Conservation (phyloP, 2,888 invertebrate species). For the Platycheirus albimanus region DNA sequence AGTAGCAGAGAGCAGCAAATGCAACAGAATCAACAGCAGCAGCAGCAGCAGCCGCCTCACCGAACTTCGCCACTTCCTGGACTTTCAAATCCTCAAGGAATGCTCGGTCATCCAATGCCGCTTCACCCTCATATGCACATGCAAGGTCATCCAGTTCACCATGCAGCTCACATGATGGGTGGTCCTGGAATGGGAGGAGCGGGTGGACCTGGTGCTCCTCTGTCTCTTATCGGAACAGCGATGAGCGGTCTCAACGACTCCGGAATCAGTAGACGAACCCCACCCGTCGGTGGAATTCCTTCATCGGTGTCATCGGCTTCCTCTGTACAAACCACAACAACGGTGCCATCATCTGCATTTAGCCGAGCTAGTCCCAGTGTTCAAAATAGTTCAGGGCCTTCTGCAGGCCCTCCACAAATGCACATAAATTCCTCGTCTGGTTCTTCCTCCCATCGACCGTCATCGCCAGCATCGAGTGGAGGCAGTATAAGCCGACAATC, state of each 20-base stretch:
- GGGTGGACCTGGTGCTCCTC: slow-evolving; percentile 78
- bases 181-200: slow-evolving; percentile 74
- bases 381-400: slow-evolving; percentile 78
- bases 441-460: slow-evolving; percentile 80
- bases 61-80: slow-evolving; percentile 82
- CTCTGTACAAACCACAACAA: slow-evolving; percentile 78
- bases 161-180: slow-evolving; percentile 81
- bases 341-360: slow-evolving; percentile 82
- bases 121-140: slow-evolving; percentile 81
- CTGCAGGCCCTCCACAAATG: slow-evolving; percentile 76
- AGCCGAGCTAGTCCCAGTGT: slow-evolving; percentile 83
- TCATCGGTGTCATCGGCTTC: slow-evolving; percentile 79
- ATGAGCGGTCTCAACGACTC: slow-evolving; percentile 73
- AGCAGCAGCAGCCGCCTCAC: slow-evolving; percentile 76
- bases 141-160: slow-evolving; percentile 80
- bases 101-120: slow-evolving; percentile 82
- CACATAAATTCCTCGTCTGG: slow-evolving; percentile 77
- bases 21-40: slow-evolving; percentile 76
- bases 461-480: slow-evolving; percentile 81
- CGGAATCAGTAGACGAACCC: slow-evolving; percentile 80
- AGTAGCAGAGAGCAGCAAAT: slow-evolving; percentile 75
- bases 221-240: slow-evolving; percentile 72
- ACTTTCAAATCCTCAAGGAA: slow-evolving; percentile 78
- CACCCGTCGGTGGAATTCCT: slow-evolving; percentile 78
- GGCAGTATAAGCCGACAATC: slow-evolving; percentile 82